Percentiles rank a stretch among this genome's conserved stretches.
phyloP scores from a whole-genome alignment of 1,140 invertebrate genomes.

The Gonatopus flavifemur region DNA sequence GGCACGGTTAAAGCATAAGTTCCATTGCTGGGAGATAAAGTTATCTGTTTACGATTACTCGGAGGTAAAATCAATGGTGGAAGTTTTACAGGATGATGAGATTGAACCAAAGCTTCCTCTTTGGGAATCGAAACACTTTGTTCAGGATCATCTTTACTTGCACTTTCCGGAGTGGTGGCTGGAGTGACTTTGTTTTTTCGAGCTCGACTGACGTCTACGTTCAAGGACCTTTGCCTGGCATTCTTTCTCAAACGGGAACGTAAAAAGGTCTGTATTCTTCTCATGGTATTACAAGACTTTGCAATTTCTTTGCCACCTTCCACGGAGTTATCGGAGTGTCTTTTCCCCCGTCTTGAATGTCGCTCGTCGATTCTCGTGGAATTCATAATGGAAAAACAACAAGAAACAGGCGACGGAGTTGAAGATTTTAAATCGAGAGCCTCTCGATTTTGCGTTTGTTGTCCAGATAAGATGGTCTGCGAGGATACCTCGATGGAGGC shows the following conservation, averaged over 20 bases:
- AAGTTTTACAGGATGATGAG: conserved; percentile 39
- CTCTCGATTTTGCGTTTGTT: neutral
- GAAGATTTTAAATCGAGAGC: conserved; percentile 40
- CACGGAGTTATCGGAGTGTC: neutral
- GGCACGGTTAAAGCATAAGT: conserved; percentile 16
- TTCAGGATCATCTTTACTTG: conserved; percentile 21
- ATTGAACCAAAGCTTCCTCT: neutral
- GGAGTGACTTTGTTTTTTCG: conserved; percentile 41
- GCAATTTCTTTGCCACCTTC: neutral
- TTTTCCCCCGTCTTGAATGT: conserved; percentile 3
- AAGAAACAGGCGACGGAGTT: conserved; percentile 51
- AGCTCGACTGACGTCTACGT: conserved; percentile 12
- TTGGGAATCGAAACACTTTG: neutral
- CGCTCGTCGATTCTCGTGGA: conserved; percentile 8
- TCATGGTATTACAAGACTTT: conserved; percentile 40
- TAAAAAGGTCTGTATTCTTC: conserved; percentile 46
- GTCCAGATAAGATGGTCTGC: conserved; percentile 15
- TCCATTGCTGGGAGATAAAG: neutral
- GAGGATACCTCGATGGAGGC: conserved; percentile 45
- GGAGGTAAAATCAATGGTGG: conserved; percentile 18
- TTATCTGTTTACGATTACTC: neutral
- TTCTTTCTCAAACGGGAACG: conserved; percentile 39
- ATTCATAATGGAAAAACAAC: conserved; percentile 48
- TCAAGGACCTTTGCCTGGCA: conserved; percentile 29
- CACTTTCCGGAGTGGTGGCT: conserved; percentile 17